Base-by-base conservation (phyloP, 2,888 invertebrate genomes). In the Glomeris marginata region DNA sequence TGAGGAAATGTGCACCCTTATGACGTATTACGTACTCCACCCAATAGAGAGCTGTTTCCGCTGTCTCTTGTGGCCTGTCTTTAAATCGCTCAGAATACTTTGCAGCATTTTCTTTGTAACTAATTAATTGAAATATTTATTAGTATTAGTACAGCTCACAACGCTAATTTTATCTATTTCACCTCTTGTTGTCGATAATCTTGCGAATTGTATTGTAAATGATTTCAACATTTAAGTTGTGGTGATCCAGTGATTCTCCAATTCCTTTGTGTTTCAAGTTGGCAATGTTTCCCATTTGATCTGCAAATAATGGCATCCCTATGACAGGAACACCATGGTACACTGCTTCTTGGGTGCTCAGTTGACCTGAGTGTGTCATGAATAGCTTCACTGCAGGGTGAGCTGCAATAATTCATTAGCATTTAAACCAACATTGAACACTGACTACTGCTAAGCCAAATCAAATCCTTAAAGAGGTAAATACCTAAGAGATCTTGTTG, bases 311-410 rank as follows among this genome's bases (percentile, higher is more conserved):
- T 1, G 52, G 52, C 20, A 52, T 36, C 5, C 41, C 52, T 21
- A 52, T 10, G 6, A 52, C 28, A 16, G 52, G 52, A 37, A 51
- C 52, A 22, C 42, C 42, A 22, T 52, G 50, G 33, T 47, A 52
- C 5, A 37, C 18, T 10, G 41, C 20, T 40, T 52, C 52, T 16
- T 41, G 41, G 20, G 45, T 34, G 42, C 52, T 52, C 33, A 42
- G 36, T 16, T 28, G n/a, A 15, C 52, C 52, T 35, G 47, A 49
- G 20, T 52, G 52, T 28, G 50, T 50, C 1, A 52, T 50, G 38
- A 52, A 52, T 6, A 50, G 38, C 13, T 36, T 22, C 16, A 50
- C 18, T 43, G 50, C 46, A 1, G 50, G 43, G 35, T 52, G 52
- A 37, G 20, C 52, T 52, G 38, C 40, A 33, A 36, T 2, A 44